phyloP scores from a whole-genome alignment of 2,888 invertebrate genomes.

The Argyra leucocephala region DNA sequence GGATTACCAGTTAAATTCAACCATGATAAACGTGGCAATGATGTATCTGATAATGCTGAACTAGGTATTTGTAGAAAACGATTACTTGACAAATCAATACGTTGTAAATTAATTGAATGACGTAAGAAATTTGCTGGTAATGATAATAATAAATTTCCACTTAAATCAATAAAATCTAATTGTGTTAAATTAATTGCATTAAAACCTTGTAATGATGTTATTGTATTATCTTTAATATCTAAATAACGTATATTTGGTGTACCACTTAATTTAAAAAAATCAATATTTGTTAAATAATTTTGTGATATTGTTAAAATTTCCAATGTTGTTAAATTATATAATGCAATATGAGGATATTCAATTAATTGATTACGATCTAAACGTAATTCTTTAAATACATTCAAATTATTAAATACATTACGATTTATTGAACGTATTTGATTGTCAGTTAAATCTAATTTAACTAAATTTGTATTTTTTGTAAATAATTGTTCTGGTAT shows the following conservation, averaged over 20 bases:
- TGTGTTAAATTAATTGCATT: constrained; percentile 66
- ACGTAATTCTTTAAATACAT: constrained; percentile 66
- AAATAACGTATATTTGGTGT: constrained; percentile 64
- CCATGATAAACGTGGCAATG: constrained; percentile 61
- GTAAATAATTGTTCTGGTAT: constrained; percentile 63
- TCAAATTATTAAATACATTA: constrained; percentile 63
- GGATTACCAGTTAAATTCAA: constrained; percentile 78
- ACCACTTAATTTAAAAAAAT: constrained; percentile 67
- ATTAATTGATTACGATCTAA: constrained; percentile 63
- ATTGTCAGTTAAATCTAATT: constrained; percentile 65
- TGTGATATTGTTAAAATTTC: constrained; percentile 61
- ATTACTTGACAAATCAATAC: constrained; percentile 70
- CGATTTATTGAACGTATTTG: constrained; percentile 57
- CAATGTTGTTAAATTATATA: constrained; percentile 64
- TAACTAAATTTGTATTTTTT: constrained; percentile 66
- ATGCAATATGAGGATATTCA: constrained; percentile 68
- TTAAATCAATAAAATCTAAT: constrained; percentile 63
- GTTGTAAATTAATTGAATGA: constrained; percentile 59
- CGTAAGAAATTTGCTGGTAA: constrained; percentile 74
- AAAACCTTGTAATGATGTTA: constrained; percentile 66
- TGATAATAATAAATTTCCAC: constrained; percentile 63
- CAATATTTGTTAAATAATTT: constrained; percentile 60
- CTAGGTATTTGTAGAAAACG: constrained; percentile 67
- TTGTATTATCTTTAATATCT: constrained; percentile 63
- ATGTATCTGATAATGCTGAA: constrained; percentile 62